These are phyloP conservation scores for Sylvilagus bachmani DNA, from an alignment of 2,113 vertebrate species.

Conservation along the genomic window DNA sequence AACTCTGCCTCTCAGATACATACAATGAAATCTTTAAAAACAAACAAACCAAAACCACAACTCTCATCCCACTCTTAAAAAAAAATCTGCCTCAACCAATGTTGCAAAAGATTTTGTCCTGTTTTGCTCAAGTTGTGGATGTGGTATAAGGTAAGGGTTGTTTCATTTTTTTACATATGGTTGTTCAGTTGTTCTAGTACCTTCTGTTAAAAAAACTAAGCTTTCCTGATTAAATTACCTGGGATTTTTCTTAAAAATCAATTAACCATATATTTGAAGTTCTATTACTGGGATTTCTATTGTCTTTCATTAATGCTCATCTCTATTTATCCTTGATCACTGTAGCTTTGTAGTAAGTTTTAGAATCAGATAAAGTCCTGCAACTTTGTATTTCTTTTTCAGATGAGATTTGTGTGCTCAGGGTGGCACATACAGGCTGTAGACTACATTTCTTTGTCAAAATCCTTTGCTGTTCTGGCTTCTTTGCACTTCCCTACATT, in stretches of 20 bases:
- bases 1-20: too few relatives aligned
- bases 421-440: too few relatives aligned
- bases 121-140: background rate
- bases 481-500: background rate
- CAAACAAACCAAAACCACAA: too few relatives aligned
- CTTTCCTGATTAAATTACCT: background rate
- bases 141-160: background rate
- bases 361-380: background rate
- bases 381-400: background rate
- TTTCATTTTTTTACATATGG: background rate
- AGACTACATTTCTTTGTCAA: background rate
- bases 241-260: conserved; percentile 2
- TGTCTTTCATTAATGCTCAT: background rate
- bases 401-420: too few relatives aligned
- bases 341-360: too few relatives aligned
- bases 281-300: background rate
- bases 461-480: background rate
- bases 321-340: background rate
- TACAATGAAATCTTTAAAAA: too few relatives aligned
- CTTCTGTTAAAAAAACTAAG: background rate
- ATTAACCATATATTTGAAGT: background rate
- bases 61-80: too few relatives aligned
- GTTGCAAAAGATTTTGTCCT: background rate
- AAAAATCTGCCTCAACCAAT: background rate
- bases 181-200: background rate